These are phyloP conservation scores for Siphamia tubifer DNA, from an alignment of 2,113 vertebrate genomes.

Conservation along the genomic window DNA sequence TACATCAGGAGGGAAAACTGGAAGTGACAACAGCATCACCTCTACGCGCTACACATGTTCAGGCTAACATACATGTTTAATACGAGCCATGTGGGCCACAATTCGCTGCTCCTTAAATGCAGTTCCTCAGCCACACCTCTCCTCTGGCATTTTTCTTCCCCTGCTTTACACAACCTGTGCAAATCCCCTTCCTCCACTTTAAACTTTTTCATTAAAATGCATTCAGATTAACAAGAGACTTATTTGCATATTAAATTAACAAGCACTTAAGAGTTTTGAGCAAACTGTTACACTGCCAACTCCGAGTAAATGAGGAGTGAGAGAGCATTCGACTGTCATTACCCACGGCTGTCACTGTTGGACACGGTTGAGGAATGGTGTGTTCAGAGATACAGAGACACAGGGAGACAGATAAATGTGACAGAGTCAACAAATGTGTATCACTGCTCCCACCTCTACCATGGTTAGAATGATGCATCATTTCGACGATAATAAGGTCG, in stretches of 20 bases:
- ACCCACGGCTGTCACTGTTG: conserved; percentile 44
- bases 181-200: conserved; percentile 20
- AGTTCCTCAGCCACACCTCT: neutral
- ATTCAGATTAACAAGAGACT: conserved; percentile 74
- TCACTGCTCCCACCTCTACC: neutral
- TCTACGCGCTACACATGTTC: conserved; percentile 10
- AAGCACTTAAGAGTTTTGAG: conserved; percentile 71
- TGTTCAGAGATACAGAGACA: conserved; percentile 27
- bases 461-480: neutral
- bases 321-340: conserved; percentile 48
- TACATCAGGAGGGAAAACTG: conserved; percentile 6
- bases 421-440: conserved; percentile 14
- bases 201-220: conserved; percentile 71
- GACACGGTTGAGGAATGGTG: conserved; percentile 57
- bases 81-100: neutral
- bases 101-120: neutral
- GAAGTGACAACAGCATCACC: conserved; percentile 7
- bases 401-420: conserved; percentile 31
- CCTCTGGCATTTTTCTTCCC: neutral
- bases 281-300: conserved; percentile 52
- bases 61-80: neutral
- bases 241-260: conserved; percentile 83
- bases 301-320: conserved; percentile 48
- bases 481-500: neutral
- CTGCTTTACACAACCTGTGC: neutral